Conservation (phyloP, 2,888 invertebrate genomes). For the Trypoxylon attenuatum region DNA sequence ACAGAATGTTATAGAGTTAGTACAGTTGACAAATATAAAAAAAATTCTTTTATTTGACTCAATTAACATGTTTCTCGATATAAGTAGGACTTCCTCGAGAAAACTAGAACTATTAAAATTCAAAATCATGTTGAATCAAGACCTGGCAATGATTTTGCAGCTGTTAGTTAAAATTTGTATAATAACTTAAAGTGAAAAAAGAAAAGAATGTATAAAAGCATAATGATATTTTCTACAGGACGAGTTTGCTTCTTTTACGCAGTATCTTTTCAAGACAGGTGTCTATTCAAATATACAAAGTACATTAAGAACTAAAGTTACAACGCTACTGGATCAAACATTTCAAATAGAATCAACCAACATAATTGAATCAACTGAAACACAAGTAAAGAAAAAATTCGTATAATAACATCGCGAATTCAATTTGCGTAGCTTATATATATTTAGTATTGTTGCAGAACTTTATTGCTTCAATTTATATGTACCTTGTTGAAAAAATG, state of each 20-base stretch:
- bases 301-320: conserved; percentile 56
- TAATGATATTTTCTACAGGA: conserved; percentile 49
- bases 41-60: neutral
- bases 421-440: neutral
- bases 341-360: conserved; percentile 47
- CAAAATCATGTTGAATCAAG: too few relatives aligned
- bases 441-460: conserved; percentile 47
- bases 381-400: conserved; percentile 47
- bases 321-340: conserved; percentile 61
- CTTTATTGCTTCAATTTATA: conserved; percentile 55
- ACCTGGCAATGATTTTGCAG: too few relatives aligned
- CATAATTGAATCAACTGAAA: conserved; percentile 41
- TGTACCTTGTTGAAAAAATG: conserved; percentile 62
- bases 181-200: too few relatives aligned
- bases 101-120: neutral
- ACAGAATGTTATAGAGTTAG: conserved; percentile 54
- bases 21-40: too few relatives aligned
- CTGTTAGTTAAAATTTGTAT: too few relatives aligned
- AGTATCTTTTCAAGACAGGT: conserved; percentile 62
- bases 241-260: conserved; percentile 59
- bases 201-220: neutral
- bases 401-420: neutral
- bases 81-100: too few relatives aligned
- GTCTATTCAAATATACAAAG: conserved; percentile 51
- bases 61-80: neutral